Evolutionary conservation across 2,113 vertebrate genomes (phyloP).

Genomic region (Chaetodon auriga): DNA sequence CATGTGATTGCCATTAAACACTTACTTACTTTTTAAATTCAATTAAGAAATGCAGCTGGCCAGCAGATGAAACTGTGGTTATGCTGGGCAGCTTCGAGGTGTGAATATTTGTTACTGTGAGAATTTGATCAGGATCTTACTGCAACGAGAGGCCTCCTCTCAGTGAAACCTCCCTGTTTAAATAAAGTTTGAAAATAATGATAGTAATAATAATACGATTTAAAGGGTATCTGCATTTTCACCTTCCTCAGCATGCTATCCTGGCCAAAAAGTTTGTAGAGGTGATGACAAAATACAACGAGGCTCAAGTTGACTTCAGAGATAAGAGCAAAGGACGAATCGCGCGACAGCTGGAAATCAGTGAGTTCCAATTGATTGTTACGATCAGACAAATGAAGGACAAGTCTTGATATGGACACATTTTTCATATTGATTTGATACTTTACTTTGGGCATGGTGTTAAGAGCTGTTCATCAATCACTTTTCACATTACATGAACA

Average conservation of each 20-base stretch:
- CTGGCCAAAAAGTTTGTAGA: constrained; percentile 94
- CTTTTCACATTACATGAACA: too few species aligned
- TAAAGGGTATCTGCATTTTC: background rate
- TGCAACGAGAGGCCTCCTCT: too few species aligned
- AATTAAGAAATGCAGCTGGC: too few species aligned
- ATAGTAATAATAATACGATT: background rate
- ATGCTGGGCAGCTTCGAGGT: too few species aligned
- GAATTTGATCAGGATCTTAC: too few species aligned
- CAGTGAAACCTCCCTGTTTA: too few species aligned
- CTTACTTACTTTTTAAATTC: background rate
- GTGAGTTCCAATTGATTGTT: constrained; percentile 79
- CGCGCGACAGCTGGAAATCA: constrained; percentile 94
- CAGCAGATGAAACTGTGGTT: too few species aligned
- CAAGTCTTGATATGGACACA: background rate
- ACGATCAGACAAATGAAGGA: background rate
- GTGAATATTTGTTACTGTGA: too few species aligned
- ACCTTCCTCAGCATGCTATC: constrained; percentile 87
- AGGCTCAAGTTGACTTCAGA: constrained; percentile 93
- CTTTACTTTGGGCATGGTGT: too few species aligned
- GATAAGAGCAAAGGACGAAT: constrained; percentile 96
- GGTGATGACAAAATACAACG: constrained; percentile 95
- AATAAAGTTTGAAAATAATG: too few species aligned
- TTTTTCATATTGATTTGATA: background rate
- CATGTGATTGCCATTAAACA: background rate
- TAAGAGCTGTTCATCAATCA: background rate